These are phyloP conservation scores for Aspidiotus rigidus DNA, from an alignment of 2,888 invertebrate species.

Conservation along the genomic window DNA sequence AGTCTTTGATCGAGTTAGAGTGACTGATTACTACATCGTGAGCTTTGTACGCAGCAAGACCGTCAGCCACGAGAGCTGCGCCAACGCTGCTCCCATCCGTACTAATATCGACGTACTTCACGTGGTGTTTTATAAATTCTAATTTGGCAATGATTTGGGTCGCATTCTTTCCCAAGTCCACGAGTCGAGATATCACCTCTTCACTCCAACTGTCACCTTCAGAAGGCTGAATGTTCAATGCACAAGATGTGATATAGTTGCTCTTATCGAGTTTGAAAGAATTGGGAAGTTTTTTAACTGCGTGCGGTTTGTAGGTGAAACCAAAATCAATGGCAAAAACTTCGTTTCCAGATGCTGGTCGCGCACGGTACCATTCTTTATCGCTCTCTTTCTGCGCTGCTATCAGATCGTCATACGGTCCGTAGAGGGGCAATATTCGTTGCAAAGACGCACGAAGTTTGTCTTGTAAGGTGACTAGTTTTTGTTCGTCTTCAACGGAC, in stretches of 20 bases:
- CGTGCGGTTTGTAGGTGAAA: conserved; percentile 52
- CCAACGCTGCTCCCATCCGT: conserved; percentile 55
- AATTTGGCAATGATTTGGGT: conserved; percentile 48
- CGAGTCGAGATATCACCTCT: conserved; percentile 56
- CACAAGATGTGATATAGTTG: conserved; percentile 37
- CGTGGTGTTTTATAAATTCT: conserved; percentile 42
- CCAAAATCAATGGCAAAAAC: conserved; percentile 59
- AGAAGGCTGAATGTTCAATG: conserved; percentile 49
- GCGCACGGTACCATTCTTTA: conserved; percentile 81
- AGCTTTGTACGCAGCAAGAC: conserved; percentile 46
- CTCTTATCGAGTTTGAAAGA: conserved; percentile 51
- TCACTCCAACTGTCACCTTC: conserved; percentile 55
- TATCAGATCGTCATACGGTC: not conserved
- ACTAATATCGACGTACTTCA: conserved; percentile 47
- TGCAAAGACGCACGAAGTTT: conserved; percentile 47
- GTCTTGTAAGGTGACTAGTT: conserved; percentile 46
- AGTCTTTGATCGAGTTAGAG: conserved; percentile 58
- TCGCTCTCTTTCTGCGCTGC: conserved; percentile 55
- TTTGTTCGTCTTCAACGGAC: conserved; percentile 47
- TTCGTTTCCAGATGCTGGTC: conserved; percentile 42
- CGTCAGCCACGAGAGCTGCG: conserved; percentile 47
- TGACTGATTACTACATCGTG: conserved; percentile 56
- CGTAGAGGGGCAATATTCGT: not conserved
- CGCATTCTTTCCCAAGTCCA: conserved; percentile 58
- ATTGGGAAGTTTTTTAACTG: conserved; percentile 42